These are phyloP conservation scores for Danio albolineatus DNA, from an alignment of 2,797 vertebrate species.

Conservation along the genomic window DNA sequence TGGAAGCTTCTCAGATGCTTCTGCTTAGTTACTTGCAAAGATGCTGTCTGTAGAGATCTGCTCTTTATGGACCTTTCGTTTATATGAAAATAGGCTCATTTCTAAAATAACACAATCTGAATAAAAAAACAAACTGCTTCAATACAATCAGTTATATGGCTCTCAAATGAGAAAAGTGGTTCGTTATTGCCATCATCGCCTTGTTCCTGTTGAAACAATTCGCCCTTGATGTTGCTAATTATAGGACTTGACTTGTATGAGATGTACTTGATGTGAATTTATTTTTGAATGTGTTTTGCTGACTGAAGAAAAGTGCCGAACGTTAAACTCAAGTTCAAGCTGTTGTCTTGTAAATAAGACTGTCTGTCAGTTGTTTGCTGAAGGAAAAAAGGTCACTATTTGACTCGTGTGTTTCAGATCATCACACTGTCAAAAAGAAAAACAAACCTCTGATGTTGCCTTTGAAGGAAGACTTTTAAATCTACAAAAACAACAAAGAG, in stretches of 20 bases:
- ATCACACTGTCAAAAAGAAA: slow-evolving; percentile 6
- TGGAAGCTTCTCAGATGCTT: slow-evolving; percentile 33
- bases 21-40: slow-evolving; percentile 6
- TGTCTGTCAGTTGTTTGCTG: slow-evolving; percentile 14
- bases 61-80: slow-evolving; percentile 50
- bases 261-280: slow-evolving; percentile 15
- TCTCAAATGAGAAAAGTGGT: slow-evolving; percentile 28
- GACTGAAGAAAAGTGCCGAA: slow-evolving; percentile 25
- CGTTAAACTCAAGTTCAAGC: slow-evolving; percentile 22
- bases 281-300: slow-evolving; percentile 43
- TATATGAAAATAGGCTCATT: slow-evolving; percentile 8
- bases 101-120: slow-evolving; percentile 4
- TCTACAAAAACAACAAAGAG: neutral
- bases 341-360: slow-evolving; percentile 16
- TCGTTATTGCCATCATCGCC: slow-evolving; percentile 42
- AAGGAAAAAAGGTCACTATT: neutral
- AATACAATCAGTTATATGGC: slow-evolving; percentile 24
- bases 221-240: slow-evolving; percentile 29
- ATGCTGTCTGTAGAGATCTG: slow-evolving; percentile 17
- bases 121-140: slow-evolving; percentile 20
- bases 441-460: slow-evolving; percentile 1
- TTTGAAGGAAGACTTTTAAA: neutral
- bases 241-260: slow-evolving; percentile 29
- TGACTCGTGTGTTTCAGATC: neutral
- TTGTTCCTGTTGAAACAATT: slow-evolving; percentile 37